Evolutionary conservation across 2,797 vertebrate genomes (phyloP).

Genomic region (Melanotaenia maccullochi): DNA sequence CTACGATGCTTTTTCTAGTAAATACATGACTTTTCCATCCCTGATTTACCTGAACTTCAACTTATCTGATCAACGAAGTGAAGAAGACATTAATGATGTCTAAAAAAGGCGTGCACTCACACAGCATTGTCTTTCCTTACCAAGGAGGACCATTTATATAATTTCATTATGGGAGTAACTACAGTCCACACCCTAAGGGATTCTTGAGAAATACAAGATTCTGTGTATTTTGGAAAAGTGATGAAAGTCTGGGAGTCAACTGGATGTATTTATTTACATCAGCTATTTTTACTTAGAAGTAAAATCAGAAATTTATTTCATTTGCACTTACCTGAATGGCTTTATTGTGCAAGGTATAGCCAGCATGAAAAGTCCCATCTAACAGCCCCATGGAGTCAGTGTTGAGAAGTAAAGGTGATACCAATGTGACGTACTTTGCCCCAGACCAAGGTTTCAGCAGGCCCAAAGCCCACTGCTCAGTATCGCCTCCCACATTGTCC

Average conservation of each 20-base stretch:
- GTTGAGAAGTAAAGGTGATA: constrained; percentile 90
- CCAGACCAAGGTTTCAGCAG: constrained; percentile 92
- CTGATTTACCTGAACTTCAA: constrained; percentile 4
- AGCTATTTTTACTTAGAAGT: neutral
- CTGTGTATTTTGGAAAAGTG: neutral
- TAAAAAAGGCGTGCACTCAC: constrained; percentile 21
- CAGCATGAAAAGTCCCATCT: constrained; percentile 86
- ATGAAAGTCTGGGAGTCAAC: neutral
- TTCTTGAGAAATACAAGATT: constrained; percentile 2
- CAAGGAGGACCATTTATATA: constrained; percentile 12
- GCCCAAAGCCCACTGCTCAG: constrained; percentile 86
- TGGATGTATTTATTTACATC: neutral
- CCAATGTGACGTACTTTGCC: constrained; percentile 90
- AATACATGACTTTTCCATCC: constrained; percentile 14
- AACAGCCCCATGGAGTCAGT: constrained; percentile 88
- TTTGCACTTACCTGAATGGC: constrained; percentile 83
- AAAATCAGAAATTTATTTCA: neutral
- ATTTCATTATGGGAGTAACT: constrained; percentile 22
- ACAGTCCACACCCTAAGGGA: constrained; percentile 28
- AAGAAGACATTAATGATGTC: constrained; percentile 11
- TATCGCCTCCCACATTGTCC: constrained; percentile 90
- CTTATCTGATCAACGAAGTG: constrained; percentile 30
- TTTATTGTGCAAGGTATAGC: constrained; percentile 85
- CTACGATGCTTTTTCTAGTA: constrained; percentile 26
- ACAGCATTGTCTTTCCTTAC: constrained; percentile 13